Conservation (phyloP, 2,888 invertebrate genomes). For the Euplexia lucipara region DNA sequence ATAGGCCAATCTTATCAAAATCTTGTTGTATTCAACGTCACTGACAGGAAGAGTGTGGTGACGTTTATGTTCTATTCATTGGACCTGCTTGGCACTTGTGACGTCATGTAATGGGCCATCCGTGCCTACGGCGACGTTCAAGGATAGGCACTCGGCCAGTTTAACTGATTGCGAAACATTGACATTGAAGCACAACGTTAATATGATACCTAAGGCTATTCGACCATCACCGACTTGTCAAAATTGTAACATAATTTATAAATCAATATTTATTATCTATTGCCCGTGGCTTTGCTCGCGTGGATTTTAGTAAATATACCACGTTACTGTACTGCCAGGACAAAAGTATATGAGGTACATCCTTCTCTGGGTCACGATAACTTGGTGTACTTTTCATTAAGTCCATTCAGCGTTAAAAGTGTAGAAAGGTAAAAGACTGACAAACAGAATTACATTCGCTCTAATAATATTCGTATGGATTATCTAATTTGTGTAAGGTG, state of each 20-base stretch:
- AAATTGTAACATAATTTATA: slow-evolving; percentile 37
- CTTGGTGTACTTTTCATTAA: too few relatives aligned
- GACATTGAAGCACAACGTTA: slow-evolving; percentile 52
- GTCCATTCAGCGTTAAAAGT: too few relatives aligned
- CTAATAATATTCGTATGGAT: too few relatives aligned
- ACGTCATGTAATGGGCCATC: slow-evolving; percentile 51
- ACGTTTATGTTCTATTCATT: slow-evolving; percentile 49
- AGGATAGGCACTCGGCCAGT: slow-evolving; percentile 32
- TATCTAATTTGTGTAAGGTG: slow-evolving; percentile 26
- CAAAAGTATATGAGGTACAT: too few relatives aligned
- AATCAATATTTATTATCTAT: slow-evolving; percentile 26
- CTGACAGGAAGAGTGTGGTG: slow-evolving; percentile 39
- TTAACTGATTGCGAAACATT: slow-evolving; percentile 54
- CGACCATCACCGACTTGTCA: slow-evolving; percentile 32
- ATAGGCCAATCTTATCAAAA: background rate
- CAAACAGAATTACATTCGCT: too few relatives aligned
- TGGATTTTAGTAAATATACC: too few relatives aligned
- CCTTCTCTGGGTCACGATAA: too few relatives aligned
- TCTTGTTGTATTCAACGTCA: slow-evolving; percentile 37
- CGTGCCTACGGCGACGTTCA: slow-evolving; percentile 40
- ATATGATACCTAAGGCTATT: slow-evolving; percentile 27
- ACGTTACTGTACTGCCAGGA: too few relatives aligned
- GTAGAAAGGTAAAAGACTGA: too few relatives aligned
- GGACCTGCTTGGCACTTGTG: slow-evolving; percentile 33
- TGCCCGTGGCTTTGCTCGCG: too few relatives aligned